These are phyloP conservation scores for Merluccius polli DNA, from an alignment of 2,797 vertebrate genomes.

Conservation along the genomic window DNA sequence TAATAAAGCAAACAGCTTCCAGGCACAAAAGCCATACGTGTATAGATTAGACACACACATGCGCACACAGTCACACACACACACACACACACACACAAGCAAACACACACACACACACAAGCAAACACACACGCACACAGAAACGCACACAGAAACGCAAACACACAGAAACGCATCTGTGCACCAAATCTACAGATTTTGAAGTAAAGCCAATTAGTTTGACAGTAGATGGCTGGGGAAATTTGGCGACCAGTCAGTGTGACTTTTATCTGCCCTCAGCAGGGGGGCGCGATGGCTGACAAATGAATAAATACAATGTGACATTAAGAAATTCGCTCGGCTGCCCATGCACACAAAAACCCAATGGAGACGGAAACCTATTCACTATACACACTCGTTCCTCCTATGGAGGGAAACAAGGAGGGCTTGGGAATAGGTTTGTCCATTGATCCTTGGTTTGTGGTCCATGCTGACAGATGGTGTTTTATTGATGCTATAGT, in stretches of 20 bases:
- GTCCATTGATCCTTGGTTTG: no score
- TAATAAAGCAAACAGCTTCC: slow-evolving; percentile 39
- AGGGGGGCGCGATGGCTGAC: slow-evolving; percentile 17
- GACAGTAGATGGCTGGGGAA: slow-evolving; percentile 30
- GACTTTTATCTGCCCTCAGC: slow-evolving; percentile 17
- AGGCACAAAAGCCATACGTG: slow-evolving; percentile 19
- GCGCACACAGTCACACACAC: slow-evolving; percentile 5
- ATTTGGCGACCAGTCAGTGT: slow-evolving; percentile 31
- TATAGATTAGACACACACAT: neutral
- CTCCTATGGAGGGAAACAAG: no score
- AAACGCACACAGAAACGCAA: neutral
- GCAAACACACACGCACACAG: slow-evolving; percentile 7
- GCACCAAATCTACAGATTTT: slow-evolving; percentile 17
- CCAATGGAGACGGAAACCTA: no score
- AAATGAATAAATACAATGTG: slow-evolving; percentile 23
- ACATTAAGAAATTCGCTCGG: neutral
- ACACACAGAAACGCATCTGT: neutral
- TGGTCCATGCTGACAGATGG: no score
- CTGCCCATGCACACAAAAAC: no score
- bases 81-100: neutral
- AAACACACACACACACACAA: neutral
- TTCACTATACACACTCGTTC: no score
- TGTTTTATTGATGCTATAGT: no score
- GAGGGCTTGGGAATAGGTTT: no score
- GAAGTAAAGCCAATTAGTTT: slow-evolving; percentile 50